phyloP scores from a whole-genome alignment of 2,888 invertebrate species.

The Drosophila barbarae region DNA sequence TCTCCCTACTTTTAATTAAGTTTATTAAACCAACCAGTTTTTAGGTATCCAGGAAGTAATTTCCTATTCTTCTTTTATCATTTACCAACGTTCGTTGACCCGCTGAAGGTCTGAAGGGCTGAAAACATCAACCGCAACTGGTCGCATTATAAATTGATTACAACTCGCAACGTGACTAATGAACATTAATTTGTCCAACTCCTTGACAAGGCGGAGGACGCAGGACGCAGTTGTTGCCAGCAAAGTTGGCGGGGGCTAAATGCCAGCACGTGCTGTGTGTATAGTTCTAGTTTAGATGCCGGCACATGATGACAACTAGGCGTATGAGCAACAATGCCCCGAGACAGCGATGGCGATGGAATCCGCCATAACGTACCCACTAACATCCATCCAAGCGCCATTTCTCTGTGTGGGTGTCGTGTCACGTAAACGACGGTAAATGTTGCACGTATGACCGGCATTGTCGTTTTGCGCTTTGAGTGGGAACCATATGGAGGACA shows the following conservation, averaged over 20 bases:
- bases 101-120: neutral
- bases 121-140: constrained; percentile 63
- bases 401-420: constrained; percentile 35
- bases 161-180: constrained; percentile 64
- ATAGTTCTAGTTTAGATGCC: constrained; percentile 31
- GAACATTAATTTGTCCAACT: constrained; percentile 67
- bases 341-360: constrained; percentile 17
- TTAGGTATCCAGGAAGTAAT: neutral
- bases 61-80: neutral
- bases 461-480: constrained; percentile 27
- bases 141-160: constrained; percentile 66
- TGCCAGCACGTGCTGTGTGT: constrained; percentile 48
- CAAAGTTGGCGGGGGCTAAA: constrained; percentile 48
- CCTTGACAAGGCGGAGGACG: constrained; percentile 38
- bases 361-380: constrained; percentile 17
- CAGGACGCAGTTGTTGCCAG: constrained; percentile 37
- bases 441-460: constrained; percentile 55
- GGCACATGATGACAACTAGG: constrained; percentile 50
- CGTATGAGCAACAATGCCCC: constrained; percentile 38
- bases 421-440: constrained; percentile 62
- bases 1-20: neutral
- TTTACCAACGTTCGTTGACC: constrained; percentile 21
- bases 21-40: neutral
- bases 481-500: constrained; percentile 28
- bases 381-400: constrained; percentile 16